These are phyloP conservation scores for Pardosa pseudoannulata DNA, from an alignment of 2,888 invertebrate genomes.

Conservation along the genomic window DNA sequence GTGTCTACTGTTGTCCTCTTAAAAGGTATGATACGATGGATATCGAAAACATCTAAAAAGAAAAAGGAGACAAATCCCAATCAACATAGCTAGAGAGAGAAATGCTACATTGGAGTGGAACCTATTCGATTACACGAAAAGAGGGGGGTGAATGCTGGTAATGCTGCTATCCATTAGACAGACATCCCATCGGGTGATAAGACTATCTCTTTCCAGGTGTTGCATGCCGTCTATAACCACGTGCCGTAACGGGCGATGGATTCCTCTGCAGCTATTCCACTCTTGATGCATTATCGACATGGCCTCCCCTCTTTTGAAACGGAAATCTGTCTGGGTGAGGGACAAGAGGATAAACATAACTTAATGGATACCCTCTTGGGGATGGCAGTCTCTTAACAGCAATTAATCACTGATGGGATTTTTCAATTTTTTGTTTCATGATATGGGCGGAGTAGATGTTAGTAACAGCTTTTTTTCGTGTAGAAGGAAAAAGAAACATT, in stretches of 20 bases:
- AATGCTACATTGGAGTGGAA: too few species aligned
- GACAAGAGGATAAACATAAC: conserved; percentile 41
- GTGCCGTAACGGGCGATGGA: neutral
- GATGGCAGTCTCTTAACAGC: conserved; percentile 22
- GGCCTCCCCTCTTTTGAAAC: neutral
- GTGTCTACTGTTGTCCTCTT: too few species aligned
- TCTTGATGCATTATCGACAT: neutral
- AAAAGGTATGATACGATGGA: too few species aligned
- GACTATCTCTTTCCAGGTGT: neutral
- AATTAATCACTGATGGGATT: conserved; percentile 12
- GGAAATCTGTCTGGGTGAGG: conserved; percentile 25
- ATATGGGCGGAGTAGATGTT: neutral
- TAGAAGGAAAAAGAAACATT: neutral
- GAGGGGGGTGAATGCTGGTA: too few species aligned
- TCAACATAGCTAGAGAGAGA: too few species aligned
- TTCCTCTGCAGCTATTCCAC: neutral
- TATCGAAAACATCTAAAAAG: too few species aligned
- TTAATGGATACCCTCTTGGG: conserved; percentile 50
- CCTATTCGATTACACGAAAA: too few species aligned
- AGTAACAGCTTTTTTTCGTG: neutral
- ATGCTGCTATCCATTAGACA: neutral
- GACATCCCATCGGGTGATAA: neutral
- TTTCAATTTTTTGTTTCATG: neutral
- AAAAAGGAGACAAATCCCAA: too few species aligned
- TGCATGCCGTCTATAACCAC: neutral